phyloP scores from a whole-genome alignment of 2,797 vertebrate genomes.

The Pagetopsis macropterus region DNA sequence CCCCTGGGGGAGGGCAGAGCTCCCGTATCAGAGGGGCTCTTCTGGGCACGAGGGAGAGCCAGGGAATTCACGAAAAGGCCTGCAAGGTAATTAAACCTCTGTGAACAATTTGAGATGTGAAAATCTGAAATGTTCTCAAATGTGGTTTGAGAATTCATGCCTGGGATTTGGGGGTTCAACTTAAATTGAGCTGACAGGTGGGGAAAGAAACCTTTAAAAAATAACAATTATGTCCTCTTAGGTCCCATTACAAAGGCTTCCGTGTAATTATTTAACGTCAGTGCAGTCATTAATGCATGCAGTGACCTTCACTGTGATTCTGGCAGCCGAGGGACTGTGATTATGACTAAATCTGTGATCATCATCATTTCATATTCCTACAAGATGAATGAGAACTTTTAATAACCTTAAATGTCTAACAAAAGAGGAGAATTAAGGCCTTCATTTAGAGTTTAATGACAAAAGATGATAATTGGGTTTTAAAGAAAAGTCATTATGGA shows the following conservation, averaged over 20 bases:
- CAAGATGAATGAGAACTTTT: conserved; percentile 31
- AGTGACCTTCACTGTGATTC: conserved; percentile 62
- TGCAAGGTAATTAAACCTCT: conserved; percentile 60
- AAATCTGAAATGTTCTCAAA: conserved; percentile 18
- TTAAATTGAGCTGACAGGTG: conserved; percentile 37
- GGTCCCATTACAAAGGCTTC: conserved; percentile 38
- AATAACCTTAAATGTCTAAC: conserved; percentile 26
- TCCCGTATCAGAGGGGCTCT: conserved; percentile 22
- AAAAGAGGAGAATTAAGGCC: conserved; percentile 11
- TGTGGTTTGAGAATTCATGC: not conserved
- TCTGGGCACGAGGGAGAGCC: conserved; percentile 66
- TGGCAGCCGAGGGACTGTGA: conserved; percentile 20
- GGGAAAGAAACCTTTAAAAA: conserved; percentile 27
- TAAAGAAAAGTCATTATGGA: not conserved
- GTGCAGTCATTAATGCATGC: conserved; percentile 50
- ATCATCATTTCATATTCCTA: conserved; percentile 17
- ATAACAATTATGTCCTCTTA: conserved; percentile 30
- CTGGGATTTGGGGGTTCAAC: conserved; percentile 13
- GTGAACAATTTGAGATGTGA: conserved; percentile 42
- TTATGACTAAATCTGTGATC: conserved; percentile 43
- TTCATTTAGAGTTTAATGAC: conserved; percentile 13
- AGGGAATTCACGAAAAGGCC: conserved; percentile 67
- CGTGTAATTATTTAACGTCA: conserved; percentile 50
- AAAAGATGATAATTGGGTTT: not conserved
- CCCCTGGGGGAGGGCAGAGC: conserved; percentile 33